These are phyloP conservation scores for Pseudorhiza aurosa DNA, from an alignment of 30 jellyfish, hydroid and myxozoan species.

Conservation along the genomic window DNA sequence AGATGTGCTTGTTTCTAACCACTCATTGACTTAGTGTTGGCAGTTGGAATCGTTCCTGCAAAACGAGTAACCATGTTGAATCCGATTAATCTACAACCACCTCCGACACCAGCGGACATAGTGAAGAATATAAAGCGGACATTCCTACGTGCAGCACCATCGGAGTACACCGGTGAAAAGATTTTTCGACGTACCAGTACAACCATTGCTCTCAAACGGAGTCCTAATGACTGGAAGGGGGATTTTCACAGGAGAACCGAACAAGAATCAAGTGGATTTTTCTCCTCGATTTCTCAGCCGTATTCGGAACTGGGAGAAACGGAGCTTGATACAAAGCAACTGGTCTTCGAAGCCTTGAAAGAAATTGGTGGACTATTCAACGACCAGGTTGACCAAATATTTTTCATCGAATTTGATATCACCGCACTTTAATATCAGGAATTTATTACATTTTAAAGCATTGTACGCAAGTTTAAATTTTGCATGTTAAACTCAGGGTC, in stretches of 20 bases:
- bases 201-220: not conserved
- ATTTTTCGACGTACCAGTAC: constrained; percentile 26
- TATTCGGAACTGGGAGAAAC: constrained; percentile 77
- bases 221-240: constrained; percentile 67
- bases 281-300: constrained; percentile 62
- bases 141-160: constrained; percentile 6
- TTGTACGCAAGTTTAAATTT: too few species aligned
- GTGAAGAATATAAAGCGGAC: constrained; percentile 24
- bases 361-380: constrained; percentile 67
- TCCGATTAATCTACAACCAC: not conserved
- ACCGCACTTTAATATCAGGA: too few species aligned
- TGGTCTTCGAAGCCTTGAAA: constrained; percentile 67
- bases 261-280: constrained; percentile 73
- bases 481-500: too few species aligned
- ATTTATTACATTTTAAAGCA: too few species aligned
- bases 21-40: too few species aligned
- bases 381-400: constrained; percentile 52
- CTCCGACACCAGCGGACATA: constrained; percentile 38
- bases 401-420: too few species aligned
- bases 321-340: constrained; percentile 52
- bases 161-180: constrained; percentile 24
- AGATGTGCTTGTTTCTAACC: too few species aligned
- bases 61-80: too few species aligned
- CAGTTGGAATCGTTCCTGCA: too few species aligned
- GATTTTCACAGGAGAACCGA: constrained; percentile 49